phyloP scores from a whole-genome alignment of 2,113 vertebrate genomes.

The Galeopterus variegatus region DNA sequence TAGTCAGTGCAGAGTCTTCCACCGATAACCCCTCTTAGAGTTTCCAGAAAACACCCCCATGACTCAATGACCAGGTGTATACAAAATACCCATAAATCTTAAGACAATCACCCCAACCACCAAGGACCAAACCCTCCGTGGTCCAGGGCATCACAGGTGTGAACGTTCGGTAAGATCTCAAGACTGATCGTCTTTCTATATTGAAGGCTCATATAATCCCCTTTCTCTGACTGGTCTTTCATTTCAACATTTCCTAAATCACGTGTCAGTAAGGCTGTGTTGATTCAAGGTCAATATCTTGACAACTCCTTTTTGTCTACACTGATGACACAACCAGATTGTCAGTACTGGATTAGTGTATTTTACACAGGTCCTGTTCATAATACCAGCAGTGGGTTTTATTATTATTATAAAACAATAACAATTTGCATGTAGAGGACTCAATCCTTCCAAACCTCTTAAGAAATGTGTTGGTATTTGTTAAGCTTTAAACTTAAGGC shows the following conservation, averaged over 20 bases:
- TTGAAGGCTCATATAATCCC: conserved; percentile 43
- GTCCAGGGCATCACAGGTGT: neutral
- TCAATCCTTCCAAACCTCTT: neutral
- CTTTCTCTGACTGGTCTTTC: conserved; percentile 47
- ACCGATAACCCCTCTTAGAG: neutral
- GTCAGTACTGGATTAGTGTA: neutral
- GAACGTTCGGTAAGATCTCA: conserved; percentile 57
- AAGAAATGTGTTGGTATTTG: neutral
- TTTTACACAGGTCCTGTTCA: neutral
- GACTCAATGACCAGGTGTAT: neutral
- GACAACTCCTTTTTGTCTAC: conserved; percentile 62
- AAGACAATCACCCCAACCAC: neutral
- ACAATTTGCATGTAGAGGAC: neutral
- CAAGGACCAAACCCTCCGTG: neutral
- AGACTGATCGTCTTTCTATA: neutral
- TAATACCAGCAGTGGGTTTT: neutral
- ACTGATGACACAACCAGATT: neutral
- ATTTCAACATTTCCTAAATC: conserved; percentile 70
- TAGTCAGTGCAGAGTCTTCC: neutral
- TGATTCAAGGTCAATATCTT: conserved; percentile 72
- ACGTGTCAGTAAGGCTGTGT: conserved; percentile 31
- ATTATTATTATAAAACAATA: conserved; percentile 29
- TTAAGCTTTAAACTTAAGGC: neutral
- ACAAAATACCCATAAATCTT: neutral
- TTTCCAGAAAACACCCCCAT: neutral